These are phyloP conservation scores for Parauchenoglanis punctatus DNA, from an alignment of 2,797 vertebrate species.

Conservation along the genomic window DNA sequence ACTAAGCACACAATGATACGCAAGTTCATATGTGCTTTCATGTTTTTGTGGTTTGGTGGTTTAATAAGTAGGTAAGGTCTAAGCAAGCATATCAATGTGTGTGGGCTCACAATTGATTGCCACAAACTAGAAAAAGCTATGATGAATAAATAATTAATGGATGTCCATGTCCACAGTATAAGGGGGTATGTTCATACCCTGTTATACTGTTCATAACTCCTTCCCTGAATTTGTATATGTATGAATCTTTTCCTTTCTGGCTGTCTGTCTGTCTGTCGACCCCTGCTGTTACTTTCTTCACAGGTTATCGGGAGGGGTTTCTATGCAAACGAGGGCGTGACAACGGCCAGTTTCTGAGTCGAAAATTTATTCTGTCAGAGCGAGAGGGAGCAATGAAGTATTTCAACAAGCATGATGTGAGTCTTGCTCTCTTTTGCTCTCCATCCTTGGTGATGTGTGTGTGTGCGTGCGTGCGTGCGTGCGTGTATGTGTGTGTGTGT, in stretches of 20 bases:
- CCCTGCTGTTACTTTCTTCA: slow-evolving; percentile 8
- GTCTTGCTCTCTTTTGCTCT: slow-evolving; percentile 50
- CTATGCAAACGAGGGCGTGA: slow-evolving; percentile 97
- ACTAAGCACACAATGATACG: background rate
- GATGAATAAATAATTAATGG: slow-evolving; percentile 18
- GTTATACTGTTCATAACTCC: background rate
- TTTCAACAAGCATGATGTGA: slow-evolving; percentile 97
- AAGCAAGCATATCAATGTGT: background rate
- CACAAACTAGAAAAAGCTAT: background rate
- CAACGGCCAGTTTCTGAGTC: slow-evolving; percentile 94
- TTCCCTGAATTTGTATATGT: background rate
- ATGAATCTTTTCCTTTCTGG: slow-evolving; percentile 19
- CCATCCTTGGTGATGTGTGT: background rate
- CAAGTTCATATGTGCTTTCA: background rate
- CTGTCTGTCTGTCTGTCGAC: background rate
- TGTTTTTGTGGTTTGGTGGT: background rate
- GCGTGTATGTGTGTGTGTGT: background rate
- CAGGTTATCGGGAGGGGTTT: slow-evolving; percentile 95
- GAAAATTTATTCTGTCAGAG: slow-evolving; percentile 93
- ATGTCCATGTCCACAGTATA: background rate
- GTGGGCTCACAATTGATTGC: slow-evolving; percentile 1
- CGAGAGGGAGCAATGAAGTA: slow-evolving; percentile 94
- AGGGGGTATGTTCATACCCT: too few species aligned
- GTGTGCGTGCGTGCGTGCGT: background rate
- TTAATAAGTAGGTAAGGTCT: background rate